Base-by-base conservation (phyloP, 2,888 invertebrate species). In the Rhodophaea formosa region DNA sequence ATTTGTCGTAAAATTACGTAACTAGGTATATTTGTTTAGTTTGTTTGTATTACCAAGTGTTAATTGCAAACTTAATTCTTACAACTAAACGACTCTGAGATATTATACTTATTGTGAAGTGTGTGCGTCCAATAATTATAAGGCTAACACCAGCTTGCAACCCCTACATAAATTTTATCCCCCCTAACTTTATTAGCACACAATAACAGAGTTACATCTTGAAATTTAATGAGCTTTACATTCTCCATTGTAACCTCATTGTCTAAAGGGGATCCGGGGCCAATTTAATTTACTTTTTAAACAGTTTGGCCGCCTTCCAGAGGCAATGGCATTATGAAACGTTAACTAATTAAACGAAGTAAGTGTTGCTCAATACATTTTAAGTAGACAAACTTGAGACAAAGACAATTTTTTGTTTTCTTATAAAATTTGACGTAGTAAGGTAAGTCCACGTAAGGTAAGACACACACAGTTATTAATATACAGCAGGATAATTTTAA, bases 281-380 rank as follows among this genome's bases (percentile, higher is more conserved):
- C 72, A 72, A 73, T 75, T 77, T 73, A 72, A 77, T 75, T 74
- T 71, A 69, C 68, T 75, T 70, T 72, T 68, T 60, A 71, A 73
- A 72, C 62, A 64, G 67, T 60, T 63, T 77, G 79, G 79, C 74
- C 56, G 10, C 32, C 58, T 61, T 69, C 79, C 75, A 75, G 71
- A 68, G 63, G 64, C 65, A 69, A 62, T 61, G 53, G 62, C 68
- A 60, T 67, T 72, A 67, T 66, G 61, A 69, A 71, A 70, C 65
- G 65, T 68, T 64, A 64, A 60, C 61, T 62, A 70, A 71, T 68
- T 68, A 70, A 70, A 66, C 60, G 59, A 64, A 61, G 58, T 58
- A 57, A 59, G 60, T 63, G 58, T 57, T 46, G 58, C 53, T 57
- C 52, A 43, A 56, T 56, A 29, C 32, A 43, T 58, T 42, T 60